A percentile compares a stretch with the other conserved stretches of the same genome.
phyloP scores from a whole-genome alignment of 2,113 vertebrate species.

The Neofelis nebulosa region DNA sequence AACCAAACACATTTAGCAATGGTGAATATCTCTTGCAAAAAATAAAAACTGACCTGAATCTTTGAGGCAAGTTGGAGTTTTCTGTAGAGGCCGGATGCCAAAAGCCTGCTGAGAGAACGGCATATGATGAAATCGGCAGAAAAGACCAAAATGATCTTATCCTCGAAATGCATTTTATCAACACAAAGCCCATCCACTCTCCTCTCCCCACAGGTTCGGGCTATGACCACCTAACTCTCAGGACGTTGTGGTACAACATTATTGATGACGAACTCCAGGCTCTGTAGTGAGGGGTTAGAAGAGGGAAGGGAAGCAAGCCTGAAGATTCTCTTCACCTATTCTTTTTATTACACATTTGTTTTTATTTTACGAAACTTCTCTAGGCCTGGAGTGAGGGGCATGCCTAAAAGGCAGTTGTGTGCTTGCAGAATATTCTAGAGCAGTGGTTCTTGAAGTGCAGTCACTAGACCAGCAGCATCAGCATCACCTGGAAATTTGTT shows the following conservation, averaged over 20 bases:
- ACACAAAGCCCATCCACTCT: slow-evolving; percentile 1
- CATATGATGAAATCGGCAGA: not conserved
- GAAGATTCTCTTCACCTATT: not conserved
- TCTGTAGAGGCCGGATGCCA: slow-evolving; percentile 47
- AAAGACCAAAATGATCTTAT: slow-evolving; percentile 16
- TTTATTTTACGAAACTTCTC: not conserved
- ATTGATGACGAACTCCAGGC: not conserved
- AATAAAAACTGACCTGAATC: slow-evolving; percentile 59
- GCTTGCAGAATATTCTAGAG: not conserved
- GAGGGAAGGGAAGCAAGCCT: not conserved
- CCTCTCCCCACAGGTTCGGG: not conserved
- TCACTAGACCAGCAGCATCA: not conserved
- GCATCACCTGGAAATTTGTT: not conserved
- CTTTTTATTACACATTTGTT: not conserved
- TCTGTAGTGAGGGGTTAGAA: not conserved
- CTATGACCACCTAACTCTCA: not conserved
- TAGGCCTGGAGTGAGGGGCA: not conserved
- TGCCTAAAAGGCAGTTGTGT: too few species aligned
- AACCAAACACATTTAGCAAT: slow-evolving; percentile 37
- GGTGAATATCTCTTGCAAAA: slow-evolving; percentile 47
- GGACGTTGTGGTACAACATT: not conserved
- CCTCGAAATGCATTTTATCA: slow-evolving; percentile 29
- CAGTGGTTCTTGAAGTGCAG: not conserved
- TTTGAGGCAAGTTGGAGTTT: slow-evolving; percentile 50
- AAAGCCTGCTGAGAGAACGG: slow-evolving; percentile 47